These are phyloP conservation scores for Champsocephalus esox DNA, from an alignment of 2,797 vertebrate species.

Conservation along the genomic window DNA sequence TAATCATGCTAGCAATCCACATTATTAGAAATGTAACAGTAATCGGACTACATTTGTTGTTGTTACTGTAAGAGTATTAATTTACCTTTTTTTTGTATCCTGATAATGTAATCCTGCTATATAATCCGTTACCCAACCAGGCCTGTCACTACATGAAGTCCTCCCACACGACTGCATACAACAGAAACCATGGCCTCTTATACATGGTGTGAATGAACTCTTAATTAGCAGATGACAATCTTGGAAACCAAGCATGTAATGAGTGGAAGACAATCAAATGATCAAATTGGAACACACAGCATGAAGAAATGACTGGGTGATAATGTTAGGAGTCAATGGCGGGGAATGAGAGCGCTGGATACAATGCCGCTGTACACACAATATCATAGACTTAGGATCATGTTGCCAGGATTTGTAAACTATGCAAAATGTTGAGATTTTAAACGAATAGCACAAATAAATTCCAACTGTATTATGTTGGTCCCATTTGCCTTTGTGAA, in stretches of 20 bases:
- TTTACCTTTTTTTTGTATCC: too few species aligned
- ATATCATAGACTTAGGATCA: constrained; percentile 5
- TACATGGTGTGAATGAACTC: constrained; percentile 32
- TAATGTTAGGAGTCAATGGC: constrained; percentile 7
- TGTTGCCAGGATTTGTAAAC: background rate
- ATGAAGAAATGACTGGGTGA: constrained; percentile 23
- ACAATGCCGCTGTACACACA: background rate
- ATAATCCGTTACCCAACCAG: too few species aligned
- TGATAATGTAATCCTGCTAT: too few species aligned
- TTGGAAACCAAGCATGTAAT: constrained; percentile 14
- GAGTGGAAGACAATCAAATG: constrained; percentile 21
- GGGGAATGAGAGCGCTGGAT: background rate
- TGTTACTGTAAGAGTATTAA: too few species aligned
- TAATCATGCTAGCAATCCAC: too few species aligned
- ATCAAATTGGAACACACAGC: constrained; percentile 22
- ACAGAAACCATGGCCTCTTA: constrained; percentile 44
- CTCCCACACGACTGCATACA: constrained; percentile 13
- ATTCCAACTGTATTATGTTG: constrained; percentile 18
- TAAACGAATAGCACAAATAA: constrained; percentile 2
- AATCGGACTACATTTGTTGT: too few species aligned
- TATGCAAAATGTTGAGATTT: background rate
- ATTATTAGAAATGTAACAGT: too few species aligned
- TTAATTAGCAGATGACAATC: constrained; percentile 28
- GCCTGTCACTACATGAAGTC: constrained; percentile 1
- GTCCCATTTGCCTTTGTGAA: constrained; percentile 33